Evolutionary conservation across 2,113 vertebrate genomes (phyloP).

Genomic region (Agapornis roseicollis): DNA sequence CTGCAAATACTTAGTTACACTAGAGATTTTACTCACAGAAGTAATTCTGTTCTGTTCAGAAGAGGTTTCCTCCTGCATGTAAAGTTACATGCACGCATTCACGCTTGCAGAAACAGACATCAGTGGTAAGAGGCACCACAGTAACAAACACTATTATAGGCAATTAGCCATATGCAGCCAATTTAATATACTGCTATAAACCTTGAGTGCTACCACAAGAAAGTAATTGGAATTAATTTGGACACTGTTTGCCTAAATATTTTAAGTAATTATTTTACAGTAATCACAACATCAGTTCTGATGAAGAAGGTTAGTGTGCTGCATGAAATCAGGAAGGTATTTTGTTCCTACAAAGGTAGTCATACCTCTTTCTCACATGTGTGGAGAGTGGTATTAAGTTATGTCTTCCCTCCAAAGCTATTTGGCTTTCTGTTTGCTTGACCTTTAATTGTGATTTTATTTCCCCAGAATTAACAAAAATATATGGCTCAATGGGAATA

Average conservation of each 20-base stretch:
- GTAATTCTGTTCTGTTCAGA: neutral
- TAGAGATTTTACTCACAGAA: neutral
- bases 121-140: neutral
- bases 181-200: constrained; percentile 8
- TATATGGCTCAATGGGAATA: neutral
- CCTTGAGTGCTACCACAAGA: neutral
- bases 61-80: neutral
- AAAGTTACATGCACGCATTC: neutral
- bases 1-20: neutral
- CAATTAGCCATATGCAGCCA: constrained; percentile 5
- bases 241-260: constrained; percentile 38
- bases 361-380: neutral
- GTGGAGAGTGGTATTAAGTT: neutral
- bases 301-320: neutral
- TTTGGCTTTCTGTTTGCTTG: neutral
- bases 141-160: neutral
- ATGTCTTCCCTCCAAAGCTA: neutral
- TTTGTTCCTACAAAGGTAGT: neutral
- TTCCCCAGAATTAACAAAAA: neutral
- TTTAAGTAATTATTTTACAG: constrained; percentile 35
- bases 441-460: neutral
- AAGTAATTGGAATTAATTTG: constrained; percentile 55
- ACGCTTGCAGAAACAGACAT: neutral
- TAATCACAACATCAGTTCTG: constrained; percentile 20
- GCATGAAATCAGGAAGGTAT: constrained; percentile 3